Conservation (phyloP, 2,888 invertebrate species). For the Lycia hirtaria region DNA sequence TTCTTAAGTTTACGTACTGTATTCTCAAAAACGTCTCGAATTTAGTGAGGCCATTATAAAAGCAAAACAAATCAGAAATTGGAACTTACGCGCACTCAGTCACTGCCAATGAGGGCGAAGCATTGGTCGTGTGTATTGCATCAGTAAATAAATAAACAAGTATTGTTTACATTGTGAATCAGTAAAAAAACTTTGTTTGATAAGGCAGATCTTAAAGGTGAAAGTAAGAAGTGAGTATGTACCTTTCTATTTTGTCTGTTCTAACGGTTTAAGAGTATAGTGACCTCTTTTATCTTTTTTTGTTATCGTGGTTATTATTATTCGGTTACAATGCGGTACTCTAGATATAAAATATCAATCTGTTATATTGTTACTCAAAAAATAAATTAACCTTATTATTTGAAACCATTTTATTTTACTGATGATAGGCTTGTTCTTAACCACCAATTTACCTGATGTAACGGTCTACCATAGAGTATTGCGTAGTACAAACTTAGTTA, state of each 20-base stretch:
- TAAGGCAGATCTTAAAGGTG: background rate
- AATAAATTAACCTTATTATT: no score
- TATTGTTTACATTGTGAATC: constrained; percentile 6
- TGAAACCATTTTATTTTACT: no score
- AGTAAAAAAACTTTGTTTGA: background rate
- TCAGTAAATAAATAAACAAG: background rate
- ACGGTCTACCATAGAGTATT: no score
- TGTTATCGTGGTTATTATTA: no score
- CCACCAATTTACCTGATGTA: no score
- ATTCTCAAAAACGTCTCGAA: background rate
- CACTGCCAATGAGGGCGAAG: constrained; percentile 46
- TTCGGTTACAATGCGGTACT: no score
- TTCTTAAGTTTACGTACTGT: constrained; percentile 5
- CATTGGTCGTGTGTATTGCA: constrained; percentile 30
- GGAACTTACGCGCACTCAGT: constrained; percentile 49
- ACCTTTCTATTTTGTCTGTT: background rate
- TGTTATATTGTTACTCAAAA: no score
- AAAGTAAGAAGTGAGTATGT: background rate
- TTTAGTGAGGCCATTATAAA: background rate
- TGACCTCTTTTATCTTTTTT: constrained; percentile 3
- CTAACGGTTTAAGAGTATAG: background rate
- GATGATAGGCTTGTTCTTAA: no score
- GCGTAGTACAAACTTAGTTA: no score
- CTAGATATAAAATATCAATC: no score
- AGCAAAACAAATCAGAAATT: constrained; percentile 30